Conservation (phyloP, 2,797 vertebrate genomes). For the Okamejei kenojei region DNA sequence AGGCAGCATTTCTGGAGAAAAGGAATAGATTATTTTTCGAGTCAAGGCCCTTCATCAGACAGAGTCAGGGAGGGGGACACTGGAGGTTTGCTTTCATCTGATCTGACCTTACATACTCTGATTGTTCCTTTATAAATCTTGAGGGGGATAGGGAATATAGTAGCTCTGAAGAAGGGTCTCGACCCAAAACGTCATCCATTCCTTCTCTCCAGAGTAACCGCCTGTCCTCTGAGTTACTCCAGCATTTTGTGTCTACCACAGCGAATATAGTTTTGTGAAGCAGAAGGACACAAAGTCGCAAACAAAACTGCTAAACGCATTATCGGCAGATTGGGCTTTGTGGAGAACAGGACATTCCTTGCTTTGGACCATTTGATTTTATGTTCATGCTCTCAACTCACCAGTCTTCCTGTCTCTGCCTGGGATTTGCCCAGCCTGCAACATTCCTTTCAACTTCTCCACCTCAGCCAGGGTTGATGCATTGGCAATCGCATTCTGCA, state of each 20-base stretch:
- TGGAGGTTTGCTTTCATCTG: too few species aligned
- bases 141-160: too few species aligned
- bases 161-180: too few species aligned
- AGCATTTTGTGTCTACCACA: too few species aligned
- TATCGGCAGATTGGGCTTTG: not conserved
- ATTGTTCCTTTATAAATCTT: not conserved
- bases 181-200: too few species aligned
- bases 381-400: constrained; percentile 40
- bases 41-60: too few species aligned
- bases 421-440: constrained; percentile 90
- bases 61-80: too few species aligned
- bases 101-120: not conserved
- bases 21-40: too few species aligned
- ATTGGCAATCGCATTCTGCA: constrained; percentile 82
- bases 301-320: not conserved
- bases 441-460: constrained; percentile 82
- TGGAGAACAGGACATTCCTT: not conserved
- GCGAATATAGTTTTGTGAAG: not conserved
- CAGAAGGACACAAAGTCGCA: not conserved
- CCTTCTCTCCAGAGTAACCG: too few species aligned
- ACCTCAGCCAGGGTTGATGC: constrained; percentile 89
- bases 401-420: constrained; percentile 72
- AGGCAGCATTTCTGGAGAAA: too few species aligned
- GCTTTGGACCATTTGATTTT: not conserved
- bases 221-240: too few species aligned